Conservation (phyloP, 2,113 vertebrate genomes). For the Mohoua ochrocephala region DNA sequence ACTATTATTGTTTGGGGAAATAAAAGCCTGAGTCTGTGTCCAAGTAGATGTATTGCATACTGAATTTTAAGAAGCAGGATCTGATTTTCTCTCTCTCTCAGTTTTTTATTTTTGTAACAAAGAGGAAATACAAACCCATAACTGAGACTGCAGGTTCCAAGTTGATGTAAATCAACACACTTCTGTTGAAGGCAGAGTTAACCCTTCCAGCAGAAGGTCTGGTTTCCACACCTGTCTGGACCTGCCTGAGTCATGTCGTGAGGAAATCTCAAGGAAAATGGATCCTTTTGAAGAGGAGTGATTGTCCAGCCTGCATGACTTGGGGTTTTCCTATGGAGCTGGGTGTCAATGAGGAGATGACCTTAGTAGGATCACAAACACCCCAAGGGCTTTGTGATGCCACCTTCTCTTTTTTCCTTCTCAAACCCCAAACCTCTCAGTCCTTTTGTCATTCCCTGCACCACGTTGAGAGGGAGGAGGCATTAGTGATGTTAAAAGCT, state of each 20-base stretch:
- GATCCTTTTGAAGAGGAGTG: not conserved
- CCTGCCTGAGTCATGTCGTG: not conserved
- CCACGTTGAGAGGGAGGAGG: not conserved
- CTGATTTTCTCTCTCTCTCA: not conserved
- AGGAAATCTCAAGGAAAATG: not conserved
- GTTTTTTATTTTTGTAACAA: not conserved
- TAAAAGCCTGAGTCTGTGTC: not conserved
- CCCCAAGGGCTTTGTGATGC: not conserved
- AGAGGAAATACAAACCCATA: not conserved
- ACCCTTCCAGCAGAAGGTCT: not conserved
- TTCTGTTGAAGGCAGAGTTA: not conserved
- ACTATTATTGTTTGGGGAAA: slow-evolving; percentile 4
- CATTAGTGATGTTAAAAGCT: not conserved
- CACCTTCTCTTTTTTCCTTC: not conserved
- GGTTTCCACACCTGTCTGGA: not conserved
- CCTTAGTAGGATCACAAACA: not conserved
- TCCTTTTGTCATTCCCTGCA: not conserved
- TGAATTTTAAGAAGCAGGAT: not conserved
- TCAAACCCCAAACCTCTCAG: not conserved
- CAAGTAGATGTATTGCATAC: not conserved
- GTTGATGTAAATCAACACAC: not conserved
- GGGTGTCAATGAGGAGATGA: accelerated
- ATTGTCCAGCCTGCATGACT: not conserved
- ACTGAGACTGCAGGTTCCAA: not conserved
- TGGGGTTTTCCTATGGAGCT: not conserved